Conservation (phyloP, 2,797 vertebrate genomes). For the Pipistrellus pipistrellus region DNA sequence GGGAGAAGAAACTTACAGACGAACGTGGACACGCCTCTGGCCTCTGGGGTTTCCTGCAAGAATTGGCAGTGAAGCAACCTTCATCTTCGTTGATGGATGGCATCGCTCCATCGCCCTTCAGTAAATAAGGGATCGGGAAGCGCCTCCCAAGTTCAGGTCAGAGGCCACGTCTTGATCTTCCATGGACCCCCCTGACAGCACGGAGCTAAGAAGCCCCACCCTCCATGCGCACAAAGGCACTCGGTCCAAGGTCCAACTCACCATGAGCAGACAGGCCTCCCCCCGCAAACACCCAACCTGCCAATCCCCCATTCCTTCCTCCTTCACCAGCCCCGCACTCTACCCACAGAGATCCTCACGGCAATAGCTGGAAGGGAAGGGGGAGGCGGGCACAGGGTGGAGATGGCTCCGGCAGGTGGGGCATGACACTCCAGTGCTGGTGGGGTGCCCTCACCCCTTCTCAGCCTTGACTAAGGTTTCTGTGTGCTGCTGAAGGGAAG, state of each 20-base stretch:
- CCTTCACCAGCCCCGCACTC: not conserved
- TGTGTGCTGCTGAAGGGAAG: constrained; percentile 63
- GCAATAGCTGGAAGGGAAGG: constrained; percentile 1
- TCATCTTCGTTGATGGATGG: constrained; percentile 6
- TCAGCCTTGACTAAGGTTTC: constrained; percentile 36
- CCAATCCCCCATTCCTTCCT: not conserved
- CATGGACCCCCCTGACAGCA: not conserved
- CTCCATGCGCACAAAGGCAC: not conserved
- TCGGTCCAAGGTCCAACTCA: not conserved
- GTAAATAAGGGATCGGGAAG: not conserved
- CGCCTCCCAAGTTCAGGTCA: constrained; percentile 50
- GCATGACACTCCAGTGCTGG: not conserved
- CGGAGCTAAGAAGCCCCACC: not conserved
- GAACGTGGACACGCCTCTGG: not conserved
- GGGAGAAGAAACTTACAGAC: constrained; percentile 19
- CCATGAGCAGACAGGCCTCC: not conserved
- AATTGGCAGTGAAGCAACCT: not conserved
- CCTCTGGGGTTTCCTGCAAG: not conserved
- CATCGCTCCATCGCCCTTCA: not conserved
- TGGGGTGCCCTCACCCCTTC: not conserved
- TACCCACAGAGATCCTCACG: not conserved
- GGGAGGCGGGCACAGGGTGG: not conserved
- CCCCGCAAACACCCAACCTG: not conserved
- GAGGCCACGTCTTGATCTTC: not conserved
- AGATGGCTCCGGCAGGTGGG: not conserved